Evolutionary conservation across 2,888 invertebrate genomes (phyloP).

Genomic region (Perithous albicinctus): DNA sequence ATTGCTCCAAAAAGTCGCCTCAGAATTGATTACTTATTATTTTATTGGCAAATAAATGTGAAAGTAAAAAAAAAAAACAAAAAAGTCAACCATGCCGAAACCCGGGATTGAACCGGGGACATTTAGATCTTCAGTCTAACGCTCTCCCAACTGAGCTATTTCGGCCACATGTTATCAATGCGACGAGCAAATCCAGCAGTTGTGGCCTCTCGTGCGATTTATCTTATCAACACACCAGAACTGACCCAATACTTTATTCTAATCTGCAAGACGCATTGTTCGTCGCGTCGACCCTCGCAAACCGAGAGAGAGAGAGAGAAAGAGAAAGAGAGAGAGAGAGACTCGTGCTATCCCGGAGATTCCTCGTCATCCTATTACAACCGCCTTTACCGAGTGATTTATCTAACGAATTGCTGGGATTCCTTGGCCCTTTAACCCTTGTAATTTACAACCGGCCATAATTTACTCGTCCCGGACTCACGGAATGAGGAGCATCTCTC

Average conservation of each 20-base stretch:
- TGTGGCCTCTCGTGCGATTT: not conserved
- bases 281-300: not conserved
- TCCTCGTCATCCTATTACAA: conserved; percentile 12
- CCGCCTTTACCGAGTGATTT: conserved; percentile 24
- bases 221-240: conserved; percentile 13
- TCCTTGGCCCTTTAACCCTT: conserved; percentile 50
- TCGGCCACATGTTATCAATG: conserved; percentile 65
- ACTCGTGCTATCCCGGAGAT: not conserved
- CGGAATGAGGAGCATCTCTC: conserved; percentile 67
- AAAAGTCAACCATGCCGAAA: conserved; percentile 69
- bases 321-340: no score
- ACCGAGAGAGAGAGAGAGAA: no score
- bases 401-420: conserved; percentile 48
- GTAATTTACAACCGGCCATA: conserved; percentile 66
- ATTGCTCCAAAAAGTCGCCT: no score
- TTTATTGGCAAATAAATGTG: not conserved
- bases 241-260: conserved; percentile 19
- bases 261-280: conserved; percentile 12
- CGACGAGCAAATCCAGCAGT: not conserved
- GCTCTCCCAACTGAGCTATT: conserved; percentile 77
- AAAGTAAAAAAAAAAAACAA: conserved; percentile 45
- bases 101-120: conserved; percentile 75
- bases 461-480: conserved; percentile 49
- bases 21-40: not conserved
- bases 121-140: conserved; percentile 75